Evolutionary conservation across 2,113 vertebrate genomes (phyloP).

Genomic region (Lasiurus cinereus): DNA sequence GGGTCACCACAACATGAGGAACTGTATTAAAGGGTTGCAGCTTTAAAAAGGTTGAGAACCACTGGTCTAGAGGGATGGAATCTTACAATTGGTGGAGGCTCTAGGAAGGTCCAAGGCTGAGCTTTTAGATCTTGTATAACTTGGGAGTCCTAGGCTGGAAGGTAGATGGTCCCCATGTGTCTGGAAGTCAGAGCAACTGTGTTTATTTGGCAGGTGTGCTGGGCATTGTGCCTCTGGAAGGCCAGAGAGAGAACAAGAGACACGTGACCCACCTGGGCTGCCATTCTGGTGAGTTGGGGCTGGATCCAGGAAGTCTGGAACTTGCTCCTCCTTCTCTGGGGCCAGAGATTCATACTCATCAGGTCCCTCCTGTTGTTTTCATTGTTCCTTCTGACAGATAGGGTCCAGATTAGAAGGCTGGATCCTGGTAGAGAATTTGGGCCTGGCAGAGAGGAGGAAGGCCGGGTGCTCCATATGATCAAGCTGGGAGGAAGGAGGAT

Average conservation of each 20-base stretch:
- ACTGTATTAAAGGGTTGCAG: no score
- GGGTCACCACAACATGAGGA: no score
- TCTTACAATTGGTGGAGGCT: neutral
- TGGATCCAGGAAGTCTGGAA: neutral
- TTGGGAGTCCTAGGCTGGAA: neutral
- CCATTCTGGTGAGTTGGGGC: constrained; percentile 91
- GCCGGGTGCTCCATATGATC: neutral
- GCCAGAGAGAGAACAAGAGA: constrained; percentile 89
- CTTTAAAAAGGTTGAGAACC: no score
- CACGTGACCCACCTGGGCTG: constrained; percentile 90
- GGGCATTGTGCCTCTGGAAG: constrained; percentile 90
- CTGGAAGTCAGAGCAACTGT: neutral
- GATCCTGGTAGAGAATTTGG: neutral
- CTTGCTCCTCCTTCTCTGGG: neutral
- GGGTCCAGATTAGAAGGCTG: neutral
- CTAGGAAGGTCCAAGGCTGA: neutral
- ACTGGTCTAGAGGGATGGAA: neutral
- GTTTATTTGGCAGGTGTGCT: constrained; percentile 89
- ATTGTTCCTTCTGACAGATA: neutral
- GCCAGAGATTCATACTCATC: neutral
- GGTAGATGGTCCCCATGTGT: neutral
- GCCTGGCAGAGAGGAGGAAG: neutral
- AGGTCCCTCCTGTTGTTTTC: neutral
- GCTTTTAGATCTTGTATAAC: neutral
- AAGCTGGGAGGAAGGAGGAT: neutral